Conservation (phyloP, 2,888 invertebrate species). For the Papilio demoleus region DNA sequence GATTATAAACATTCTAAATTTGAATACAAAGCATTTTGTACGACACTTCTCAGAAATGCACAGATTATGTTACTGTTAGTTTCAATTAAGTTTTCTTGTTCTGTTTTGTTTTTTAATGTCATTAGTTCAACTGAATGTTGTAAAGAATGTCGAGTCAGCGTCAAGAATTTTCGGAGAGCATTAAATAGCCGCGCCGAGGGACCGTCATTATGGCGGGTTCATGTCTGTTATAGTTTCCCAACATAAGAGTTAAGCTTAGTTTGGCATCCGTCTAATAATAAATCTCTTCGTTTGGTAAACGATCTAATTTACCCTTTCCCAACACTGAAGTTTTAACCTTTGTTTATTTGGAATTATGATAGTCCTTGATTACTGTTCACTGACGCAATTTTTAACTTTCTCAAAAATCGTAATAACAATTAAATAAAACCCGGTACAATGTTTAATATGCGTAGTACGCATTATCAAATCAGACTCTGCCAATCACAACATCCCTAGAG, state of each 20-base stretch:
- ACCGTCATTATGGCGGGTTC: constrained; percentile 71
- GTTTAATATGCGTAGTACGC: not conserved
- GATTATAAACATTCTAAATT: constrained; percentile 63
- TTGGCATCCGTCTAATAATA: constrained; percentile 67
- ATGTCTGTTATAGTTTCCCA: constrained; percentile 62
- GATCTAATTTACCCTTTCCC: constrained; percentile 44
- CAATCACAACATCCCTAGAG: constrained; percentile 27
- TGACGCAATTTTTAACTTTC: not conserved
- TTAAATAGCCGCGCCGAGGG: constrained; percentile 67
- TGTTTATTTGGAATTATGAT: not conserved
- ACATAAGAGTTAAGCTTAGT: constrained; percentile 66
- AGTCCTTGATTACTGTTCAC: not conserved
- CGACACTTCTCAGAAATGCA: constrained; percentile 59
- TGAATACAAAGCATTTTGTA: constrained; percentile 69
- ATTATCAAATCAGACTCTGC: constrained; percentile 29
- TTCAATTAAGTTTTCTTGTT: constrained; percentile 62
- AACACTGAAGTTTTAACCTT: not conserved
- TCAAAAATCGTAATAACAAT: not conserved
- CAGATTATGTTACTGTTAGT: constrained; percentile 69
- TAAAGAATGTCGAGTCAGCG: constrained; percentile 57
- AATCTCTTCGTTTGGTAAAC: constrained; percentile 54
- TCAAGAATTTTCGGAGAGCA: constrained; percentile 69
- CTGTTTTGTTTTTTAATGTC: constrained; percentile 69
- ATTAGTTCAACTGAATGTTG: constrained; percentile 68
- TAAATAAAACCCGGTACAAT: not conserved